Evolutionary conservation across 2,113 vertebrate species (phyloP).

Genomic region (Coregonus clupeaformis): DNA sequence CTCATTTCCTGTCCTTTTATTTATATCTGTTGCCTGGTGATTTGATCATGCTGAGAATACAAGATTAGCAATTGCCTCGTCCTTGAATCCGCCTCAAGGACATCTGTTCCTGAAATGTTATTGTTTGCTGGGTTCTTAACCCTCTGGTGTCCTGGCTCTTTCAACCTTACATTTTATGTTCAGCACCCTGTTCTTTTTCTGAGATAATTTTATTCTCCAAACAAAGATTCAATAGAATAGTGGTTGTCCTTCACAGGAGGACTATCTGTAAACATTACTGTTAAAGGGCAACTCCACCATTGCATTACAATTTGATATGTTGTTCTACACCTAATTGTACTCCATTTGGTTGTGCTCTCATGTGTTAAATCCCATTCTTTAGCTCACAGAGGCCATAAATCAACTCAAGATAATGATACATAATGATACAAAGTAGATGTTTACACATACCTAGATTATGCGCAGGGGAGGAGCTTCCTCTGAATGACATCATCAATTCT

Average conservation of each 20-base stretch:
- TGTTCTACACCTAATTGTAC: conserved; percentile 42
- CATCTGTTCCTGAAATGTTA: conserved; percentile 85
- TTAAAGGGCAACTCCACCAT: conserved; percentile 43
- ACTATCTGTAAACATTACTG: conserved; percentile 35
- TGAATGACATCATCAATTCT: conserved; percentile 31
- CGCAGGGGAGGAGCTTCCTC: not conserved
- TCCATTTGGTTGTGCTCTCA: conserved; percentile 54
- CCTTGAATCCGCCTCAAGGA: conserved; percentile 91
- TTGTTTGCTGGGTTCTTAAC: conserved; percentile 81
- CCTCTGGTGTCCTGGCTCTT: conserved; percentile 50
- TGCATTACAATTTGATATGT: conserved; percentile 26
- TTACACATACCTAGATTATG: not conserved
- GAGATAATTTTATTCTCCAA: not conserved
- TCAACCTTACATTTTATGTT: not conserved
- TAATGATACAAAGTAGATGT: conserved; percentile 46
- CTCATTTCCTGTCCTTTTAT: conserved; percentile 96
- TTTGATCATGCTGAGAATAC: conserved; percentile 94
- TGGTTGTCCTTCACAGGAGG: conserved; percentile 45
- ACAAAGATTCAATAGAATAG: not conserved
- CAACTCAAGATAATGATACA: conserved; percentile 63
- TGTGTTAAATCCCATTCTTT: conserved; percentile 64
- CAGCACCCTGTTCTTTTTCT: not conserved
- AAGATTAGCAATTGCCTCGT: conserved; percentile 89
- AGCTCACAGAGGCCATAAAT: conserved; percentile 51
- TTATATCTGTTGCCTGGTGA: conserved; percentile 94